phyloP scores from a whole-genome alignment of 2,797 vertebrate species.

The Brotula barbata region DNA sequence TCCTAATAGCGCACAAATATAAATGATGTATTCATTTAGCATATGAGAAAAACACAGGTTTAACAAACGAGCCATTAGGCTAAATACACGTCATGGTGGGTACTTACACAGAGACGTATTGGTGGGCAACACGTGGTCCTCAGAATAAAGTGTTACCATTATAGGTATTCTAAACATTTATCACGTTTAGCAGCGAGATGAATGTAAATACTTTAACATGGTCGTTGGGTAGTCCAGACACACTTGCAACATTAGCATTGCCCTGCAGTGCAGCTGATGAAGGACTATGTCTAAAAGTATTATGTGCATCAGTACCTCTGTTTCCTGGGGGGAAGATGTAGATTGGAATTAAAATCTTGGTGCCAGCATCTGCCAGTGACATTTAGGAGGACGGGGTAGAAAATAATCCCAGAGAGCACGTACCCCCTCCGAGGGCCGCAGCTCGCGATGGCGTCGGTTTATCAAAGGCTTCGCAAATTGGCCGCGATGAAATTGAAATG shows the following conservation, averaged over 20 bases:
- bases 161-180: constrained; percentile 1
- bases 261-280: not conserved
- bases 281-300: constrained; percentile 7
- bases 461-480: constrained; percentile 16
- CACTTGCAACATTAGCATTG: too few relatives aligned
- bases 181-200: not conserved
- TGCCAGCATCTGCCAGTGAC: not conserved
- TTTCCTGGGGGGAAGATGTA: constrained; percentile 13
- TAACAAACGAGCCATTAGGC: too few relatives aligned
- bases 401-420: not conserved
- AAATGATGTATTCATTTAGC: too few relatives aligned
- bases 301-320: not conserved
- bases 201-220: not conserved
- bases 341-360: not conserved
- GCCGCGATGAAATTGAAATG: constrained; percentile 17
- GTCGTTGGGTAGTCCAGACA: too few relatives aligned
- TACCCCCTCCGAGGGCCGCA: not conserved
- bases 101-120: too few relatives aligned
- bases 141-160: too few relatives aligned
- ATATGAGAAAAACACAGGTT: too few relatives aligned
- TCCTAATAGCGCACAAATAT: too few relatives aligned
- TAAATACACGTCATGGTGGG: too few relatives aligned
- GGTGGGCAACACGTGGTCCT: too few relatives aligned
- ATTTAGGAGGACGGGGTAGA: not conserved
- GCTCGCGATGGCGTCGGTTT: not conserved